Base-by-base conservation (phyloP, 1,140 invertebrate genomes). In the Lordiphosa mommai region DNA sequence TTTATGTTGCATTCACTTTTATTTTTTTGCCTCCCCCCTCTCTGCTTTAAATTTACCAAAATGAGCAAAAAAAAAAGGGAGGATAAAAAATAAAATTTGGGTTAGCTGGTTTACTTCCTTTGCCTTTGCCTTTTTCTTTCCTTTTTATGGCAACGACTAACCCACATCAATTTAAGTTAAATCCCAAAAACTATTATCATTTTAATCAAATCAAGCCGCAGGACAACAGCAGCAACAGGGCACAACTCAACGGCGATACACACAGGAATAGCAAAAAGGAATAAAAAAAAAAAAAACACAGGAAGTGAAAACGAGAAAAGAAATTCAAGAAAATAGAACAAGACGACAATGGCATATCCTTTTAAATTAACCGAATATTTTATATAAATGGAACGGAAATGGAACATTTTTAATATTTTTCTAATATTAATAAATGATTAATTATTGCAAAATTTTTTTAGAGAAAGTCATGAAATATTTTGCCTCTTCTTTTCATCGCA, bases 181-280 rank as follows among this genome's bases (percentile, higher is more conserved):
- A 70, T 76, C 72, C 72, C 66, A 66, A 77, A 72, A 76, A 76
- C 72, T 76, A 77, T 77, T 76, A 76, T 77, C 72, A 67, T 77
- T 76, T 77, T 76, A 76, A 76, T 76, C 72, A 77, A 76, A 76
- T 76, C 72, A 71, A 55, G 49, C 51, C 53, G 36, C 55, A 38
- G 50, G 56, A 56, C 63, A 58, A 49, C 32, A 64, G 32, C 23
- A 46, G 27, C 46, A 40, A 47, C 30, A 41, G 27, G 33, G 12
- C 14, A 20, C 27, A 61, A n/a, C 13, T 27, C 4, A 2, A 32
- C 3, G 9, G 13, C 16, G 41, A 46, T 20, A 30, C 49, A 55
- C 49, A 12, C 33, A 23, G 60, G 47, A 63, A 46, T 55, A 40
- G 3, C 16, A 8, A 16, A 34, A 30, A 23, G 55, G 30, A 41